Evolutionary conservation across 2,888 invertebrate species (phyloP).

Genomic region (Agrochola litura): DNA sequence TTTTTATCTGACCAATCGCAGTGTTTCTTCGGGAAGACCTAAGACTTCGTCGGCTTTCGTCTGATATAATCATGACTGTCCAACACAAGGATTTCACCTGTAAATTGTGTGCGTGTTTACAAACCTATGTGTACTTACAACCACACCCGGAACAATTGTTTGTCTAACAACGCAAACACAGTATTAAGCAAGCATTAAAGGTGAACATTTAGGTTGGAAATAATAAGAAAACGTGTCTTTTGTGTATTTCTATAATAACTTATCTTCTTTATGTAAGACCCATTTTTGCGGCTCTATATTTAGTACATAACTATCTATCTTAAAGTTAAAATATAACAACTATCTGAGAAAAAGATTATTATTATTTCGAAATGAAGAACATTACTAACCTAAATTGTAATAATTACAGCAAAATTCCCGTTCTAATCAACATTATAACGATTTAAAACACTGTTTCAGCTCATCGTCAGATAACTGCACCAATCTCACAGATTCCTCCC

Average conservation of each 20-base stretch:
- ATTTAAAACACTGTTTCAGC: constrained; percentile 86
- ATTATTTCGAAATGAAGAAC: background rate
- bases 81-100: background rate
- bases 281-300: background rate
- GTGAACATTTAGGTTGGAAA: background rate
- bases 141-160: constrained; percentile 6
- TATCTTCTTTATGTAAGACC: background rate
- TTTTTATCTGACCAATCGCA: background rate
- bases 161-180: constrained; percentile 23
- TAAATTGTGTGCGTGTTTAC: background rate
- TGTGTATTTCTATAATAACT: background rate
- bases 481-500: constrained; percentile 93
- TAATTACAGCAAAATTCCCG: background rate
- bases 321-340: background rate
- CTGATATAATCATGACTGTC: background rate
- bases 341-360: background rate
- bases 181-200: background rate
- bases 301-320: background rate
- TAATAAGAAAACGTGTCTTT: background rate
- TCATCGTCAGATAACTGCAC: constrained; percentile 91
- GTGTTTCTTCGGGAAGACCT: background rate
- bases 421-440: background rate
- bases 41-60: background rate
- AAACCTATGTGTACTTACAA: background rate
- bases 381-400: background rate